Evolutionary conservation across 2,888 invertebrate species (phyloP), one percentile per base, ranked within the genome.

Genomic region (Cephonodes hylas): DNA sequence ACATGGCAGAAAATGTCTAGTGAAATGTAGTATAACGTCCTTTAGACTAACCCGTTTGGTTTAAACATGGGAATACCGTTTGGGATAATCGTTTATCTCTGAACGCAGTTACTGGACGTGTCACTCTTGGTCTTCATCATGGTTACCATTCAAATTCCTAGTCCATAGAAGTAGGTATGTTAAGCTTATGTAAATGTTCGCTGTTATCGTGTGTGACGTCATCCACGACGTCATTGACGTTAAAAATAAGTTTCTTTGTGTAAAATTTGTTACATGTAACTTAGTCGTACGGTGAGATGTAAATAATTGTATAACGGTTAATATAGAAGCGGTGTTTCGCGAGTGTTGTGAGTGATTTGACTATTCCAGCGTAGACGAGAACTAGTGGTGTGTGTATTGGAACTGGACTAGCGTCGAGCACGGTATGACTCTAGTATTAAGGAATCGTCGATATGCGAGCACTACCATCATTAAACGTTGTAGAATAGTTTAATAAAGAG

Each of bases 101-200:
- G 8, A 27, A 53, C 53, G 31, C 53, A 53, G 53, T 31, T 31
- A 48, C 27, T 53, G 27, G 22, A 38, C 23, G 42, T 58, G n/a
- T 23, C 38, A 31, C 8, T 23, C 2, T 27, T 42, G 42, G 42
- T 38, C 31, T 59, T 44, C 23, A n/a, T 42, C 23, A 63, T 23
- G 56, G 89, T 90, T 89, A 90, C 89, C 90, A 73, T 81, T 79
- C 77, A 78, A 81, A 80, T 71, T 74, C 79, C 91, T 91, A 91
- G 91, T 91, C 91, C 83, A 82, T 87, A 86, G 82, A 69, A 72
- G 74, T 83, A 83, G 78, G 71, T 72, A 73, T 68, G 71, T 46
- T 83, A 78, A 74, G 87, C 84, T 86, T 84, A 74, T 90, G 88
- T 90, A 89, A 80, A 88, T 86, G 56, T 75, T 70, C 65, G 45